Percentiles rank a stretch among this genome's conserved stretches.
phyloP scores from a whole-genome alignment of 2,113 vertebrate species.

The Eurypyga helias region DNA sequence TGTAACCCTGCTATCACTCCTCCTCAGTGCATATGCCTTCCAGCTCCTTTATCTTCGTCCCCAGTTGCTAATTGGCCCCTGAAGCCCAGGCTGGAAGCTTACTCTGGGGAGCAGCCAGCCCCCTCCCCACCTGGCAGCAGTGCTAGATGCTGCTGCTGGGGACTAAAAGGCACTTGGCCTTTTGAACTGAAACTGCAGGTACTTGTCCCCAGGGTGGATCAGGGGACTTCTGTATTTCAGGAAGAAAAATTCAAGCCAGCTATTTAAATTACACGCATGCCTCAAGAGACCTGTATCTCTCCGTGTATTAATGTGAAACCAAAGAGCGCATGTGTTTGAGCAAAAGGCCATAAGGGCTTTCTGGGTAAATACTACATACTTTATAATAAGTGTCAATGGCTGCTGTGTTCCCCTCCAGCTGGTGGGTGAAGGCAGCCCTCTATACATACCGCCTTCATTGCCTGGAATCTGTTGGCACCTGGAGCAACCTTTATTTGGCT shows the following conservation, averaged over 20 bases:
- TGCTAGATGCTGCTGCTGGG: neutral
- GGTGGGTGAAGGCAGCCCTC: constrained; percentile 10
- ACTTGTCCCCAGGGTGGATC: neutral
- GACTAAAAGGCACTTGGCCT: neutral
- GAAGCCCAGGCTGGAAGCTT: neutral
- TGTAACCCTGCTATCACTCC: neutral
- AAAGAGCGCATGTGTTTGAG: neutral
- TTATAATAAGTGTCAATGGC: constrained; percentile 19
- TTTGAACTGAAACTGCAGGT: neutral
- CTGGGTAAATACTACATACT: constrained; percentile 10
- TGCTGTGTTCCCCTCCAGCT: constrained; percentile 35
- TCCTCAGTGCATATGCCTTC: neutral
- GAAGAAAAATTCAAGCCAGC: neutral
- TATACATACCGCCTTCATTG: neutral
- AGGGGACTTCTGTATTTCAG: neutral
- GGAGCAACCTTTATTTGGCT: constrained; percentile 23
- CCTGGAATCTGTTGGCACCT: constrained; percentile 33
- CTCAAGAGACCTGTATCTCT: constrained; percentile 3
- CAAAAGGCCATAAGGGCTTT: neutral
- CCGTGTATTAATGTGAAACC: neutral
- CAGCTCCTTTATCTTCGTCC: neutral
- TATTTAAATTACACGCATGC: neutral
- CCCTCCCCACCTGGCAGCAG: neutral
- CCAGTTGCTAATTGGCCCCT: neutral
- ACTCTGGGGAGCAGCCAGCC: neutral